Base-by-base conservation (phyloP, 1,140 invertebrate species). In the Myzus persicae region DNA sequence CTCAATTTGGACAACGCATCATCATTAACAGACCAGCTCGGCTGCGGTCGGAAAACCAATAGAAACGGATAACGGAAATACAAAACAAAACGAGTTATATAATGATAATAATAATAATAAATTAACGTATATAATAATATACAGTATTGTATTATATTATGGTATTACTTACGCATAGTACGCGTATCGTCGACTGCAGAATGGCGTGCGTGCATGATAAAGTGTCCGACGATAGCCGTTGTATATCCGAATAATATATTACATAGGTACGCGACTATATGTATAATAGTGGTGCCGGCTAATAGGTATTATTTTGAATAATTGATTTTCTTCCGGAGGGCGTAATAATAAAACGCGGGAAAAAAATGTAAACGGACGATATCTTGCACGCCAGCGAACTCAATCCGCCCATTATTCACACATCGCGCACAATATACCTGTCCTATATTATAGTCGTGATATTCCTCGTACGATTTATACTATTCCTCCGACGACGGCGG, bases 301-400 rank as follows among this genome's bases (percentile, higher is more conserved):
- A 67, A 67, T 67, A 67, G 31, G 31, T 67, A 67, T 67, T 67
- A 89, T 54, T 54, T 59, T 54, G 9, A 90, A 90, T 40, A 90
- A 90, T 90, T 59, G 89, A 59, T 90, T 40, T 40, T 90, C 24
- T 40, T 90, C 48, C 89, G 36, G 89, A 67, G 54, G 54, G 89
- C 54, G 51, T 67, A 26, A 90, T 59, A 40, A 51, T 46, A 46
- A 44, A 46, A 87, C 31, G 42, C 84, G 84, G 22, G 1, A 44
- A 85, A 85, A 51, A 46, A 46, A 26, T 26, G 24, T 26, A 14
- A 84, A 84, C 24, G 36, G 38, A 42, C 40, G 40, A 42, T 84
- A 22, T 40, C 31, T n/a, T 42, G 31, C 59, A n/a, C 59, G 82
- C 82, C 4, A 42, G 42, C 31, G 24, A 85, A 44, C 82, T 9